These are phyloP conservation scores for Amphipoea oculea DNA, from an alignment of 2,888 invertebrate species.

Conservation along the genomic window DNA sequence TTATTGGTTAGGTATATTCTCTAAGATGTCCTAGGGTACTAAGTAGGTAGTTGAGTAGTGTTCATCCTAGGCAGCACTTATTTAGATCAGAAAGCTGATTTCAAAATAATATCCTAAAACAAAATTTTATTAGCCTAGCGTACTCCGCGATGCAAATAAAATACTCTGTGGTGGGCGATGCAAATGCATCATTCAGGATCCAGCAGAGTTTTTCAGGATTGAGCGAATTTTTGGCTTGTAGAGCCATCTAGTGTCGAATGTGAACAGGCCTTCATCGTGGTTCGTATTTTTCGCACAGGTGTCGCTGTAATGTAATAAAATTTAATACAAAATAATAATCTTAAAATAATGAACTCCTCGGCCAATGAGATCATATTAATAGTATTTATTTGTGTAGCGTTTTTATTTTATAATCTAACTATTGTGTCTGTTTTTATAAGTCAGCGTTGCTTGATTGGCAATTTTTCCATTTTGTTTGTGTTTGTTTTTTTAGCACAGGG, in stretches of 20 bases:
- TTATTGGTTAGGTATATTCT: not conserved
- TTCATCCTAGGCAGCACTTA: not conserved
- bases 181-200: not conserved
- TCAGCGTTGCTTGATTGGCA: not conserved
- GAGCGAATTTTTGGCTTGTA: not conserved
- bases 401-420: not conserved
- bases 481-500: not conserved
- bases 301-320: not conserved
- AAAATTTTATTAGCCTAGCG: not conserved
- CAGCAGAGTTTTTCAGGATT: not conserved
- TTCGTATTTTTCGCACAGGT: not conserved
- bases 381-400: not conserved
- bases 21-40: not conserved
- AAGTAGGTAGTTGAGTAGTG: not conserved
- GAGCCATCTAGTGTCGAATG: slow-evolving; percentile 5
- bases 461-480: not conserved
- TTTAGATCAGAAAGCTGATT: not conserved
- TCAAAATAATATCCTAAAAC: not conserved
- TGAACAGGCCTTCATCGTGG: no score
- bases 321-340: not conserved
- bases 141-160: not conserved
- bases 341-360: not conserved
- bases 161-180: not conserved
- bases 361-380: not conserved
- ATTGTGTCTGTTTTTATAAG: not conserved